These are phyloP conservation scores for Caradrina kadenii DNA, from an alignment of 2,888 invertebrate species.

Conservation along the genomic window DNA sequence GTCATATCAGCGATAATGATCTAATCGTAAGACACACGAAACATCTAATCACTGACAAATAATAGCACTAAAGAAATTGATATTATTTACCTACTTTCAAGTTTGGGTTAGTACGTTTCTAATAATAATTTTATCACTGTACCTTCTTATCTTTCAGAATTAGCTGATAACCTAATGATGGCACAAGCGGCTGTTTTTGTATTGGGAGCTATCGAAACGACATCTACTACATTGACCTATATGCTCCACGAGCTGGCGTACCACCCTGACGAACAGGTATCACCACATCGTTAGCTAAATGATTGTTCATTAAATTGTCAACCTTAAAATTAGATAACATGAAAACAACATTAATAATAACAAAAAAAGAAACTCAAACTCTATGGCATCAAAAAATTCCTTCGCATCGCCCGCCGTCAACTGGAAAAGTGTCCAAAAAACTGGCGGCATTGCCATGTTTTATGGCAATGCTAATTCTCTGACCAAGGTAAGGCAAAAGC, in stretches of 20 bases:
- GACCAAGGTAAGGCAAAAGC: too few species aligned
- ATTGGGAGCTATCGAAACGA: conserved; percentile 82
- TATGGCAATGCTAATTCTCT: too few species aligned
- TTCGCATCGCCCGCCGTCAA: too few species aligned
- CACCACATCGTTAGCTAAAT: conserved; percentile 17
- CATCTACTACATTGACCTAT: conserved; percentile 76
- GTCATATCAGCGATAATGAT: conserved; percentile 2
- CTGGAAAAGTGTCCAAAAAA: too few species aligned
- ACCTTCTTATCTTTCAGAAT: conserved; percentile 66
- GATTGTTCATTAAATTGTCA: conserved; percentile 4
- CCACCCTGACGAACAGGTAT: conserved; percentile 79
- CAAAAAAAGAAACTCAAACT: too few species aligned
- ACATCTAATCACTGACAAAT: conserved; percentile 1
- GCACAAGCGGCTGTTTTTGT: conserved; percentile 83
- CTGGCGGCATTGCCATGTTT: too few species aligned
- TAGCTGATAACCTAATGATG: conserved; percentile 80
- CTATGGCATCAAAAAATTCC: too few species aligned
- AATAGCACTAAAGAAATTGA: not conserved
- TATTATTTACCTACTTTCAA: not conserved
- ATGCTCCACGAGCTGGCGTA: conserved; percentile 79
- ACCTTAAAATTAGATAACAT: too few species aligned
- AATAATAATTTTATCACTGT: conserved; percentile 3
- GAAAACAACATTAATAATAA: too few species aligned
- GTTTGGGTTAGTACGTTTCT: too few species aligned
- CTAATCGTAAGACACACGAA: conserved; percentile 4